Evolutionary conservation across 2,888 invertebrate species (phyloP).

Genomic region (Drosophila ochracea): DNA sequence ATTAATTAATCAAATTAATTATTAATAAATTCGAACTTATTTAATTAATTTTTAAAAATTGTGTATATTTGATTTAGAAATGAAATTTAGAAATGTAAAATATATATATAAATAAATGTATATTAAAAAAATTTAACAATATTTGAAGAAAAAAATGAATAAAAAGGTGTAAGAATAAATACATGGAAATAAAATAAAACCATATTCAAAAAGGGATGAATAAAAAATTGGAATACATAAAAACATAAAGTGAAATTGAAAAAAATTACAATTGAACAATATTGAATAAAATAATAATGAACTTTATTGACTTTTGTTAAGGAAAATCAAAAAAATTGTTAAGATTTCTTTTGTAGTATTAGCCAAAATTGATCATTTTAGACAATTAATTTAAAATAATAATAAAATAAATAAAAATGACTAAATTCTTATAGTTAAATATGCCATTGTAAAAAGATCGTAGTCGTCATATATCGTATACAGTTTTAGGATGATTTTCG

Average conservation of each 20-base stretch:
- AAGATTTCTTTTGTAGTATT: not conserved
- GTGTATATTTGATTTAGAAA: not conserved
- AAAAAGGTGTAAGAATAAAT: too few relatives aligned
- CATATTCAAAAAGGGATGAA: not conserved
- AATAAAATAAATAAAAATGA: not conserved
- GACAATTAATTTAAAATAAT: not conserved
- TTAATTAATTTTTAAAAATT: not conserved
- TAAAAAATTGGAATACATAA: not conserved
- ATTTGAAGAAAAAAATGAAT: not conserved
- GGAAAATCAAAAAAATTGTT: too few relatives aligned
- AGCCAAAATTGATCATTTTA: rapidly evolving
- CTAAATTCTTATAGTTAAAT: not conserved
- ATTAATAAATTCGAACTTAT: not conserved
- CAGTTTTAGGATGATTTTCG: slow-evolving; percentile 1
- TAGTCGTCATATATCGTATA: not conserved
- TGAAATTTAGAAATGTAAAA: not conserved
- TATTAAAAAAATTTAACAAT: not conserved
- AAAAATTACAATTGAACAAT: not conserved
- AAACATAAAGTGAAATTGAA: not conserved
- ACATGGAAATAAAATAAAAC: not conserved
- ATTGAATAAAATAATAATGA: not conserved
- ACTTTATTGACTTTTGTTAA: too few relatives aligned
- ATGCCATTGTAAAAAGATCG: not conserved
- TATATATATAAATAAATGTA: not conserved
- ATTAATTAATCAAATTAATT: not conserved